These are phyloP conservation scores for Aspidoscelis tigris DNA, from an alignment of 2,113 vertebrate genomes.

Conservation along the genomic window DNA sequence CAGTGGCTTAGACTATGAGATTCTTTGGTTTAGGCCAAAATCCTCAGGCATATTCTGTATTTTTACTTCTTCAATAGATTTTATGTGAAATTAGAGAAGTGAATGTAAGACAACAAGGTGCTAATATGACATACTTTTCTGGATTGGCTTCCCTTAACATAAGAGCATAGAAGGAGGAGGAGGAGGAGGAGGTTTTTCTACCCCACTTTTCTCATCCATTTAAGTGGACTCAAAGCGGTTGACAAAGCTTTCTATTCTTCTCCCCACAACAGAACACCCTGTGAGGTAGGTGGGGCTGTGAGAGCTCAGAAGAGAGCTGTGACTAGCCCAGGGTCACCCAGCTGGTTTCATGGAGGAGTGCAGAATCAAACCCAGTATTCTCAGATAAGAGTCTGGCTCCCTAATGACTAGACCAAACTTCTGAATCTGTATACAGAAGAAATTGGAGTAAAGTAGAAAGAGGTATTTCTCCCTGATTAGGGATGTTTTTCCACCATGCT, in stretches of 20 bases:
- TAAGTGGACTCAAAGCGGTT: no score
- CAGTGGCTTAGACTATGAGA: neutral
- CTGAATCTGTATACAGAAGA: neutral
- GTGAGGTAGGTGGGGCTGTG: no score
- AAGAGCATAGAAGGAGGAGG: neutral
- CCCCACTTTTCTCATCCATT: no score
- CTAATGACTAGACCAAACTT: neutral
- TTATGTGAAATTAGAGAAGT: neutral
- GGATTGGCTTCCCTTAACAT: neutral
- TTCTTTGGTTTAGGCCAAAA: neutral
- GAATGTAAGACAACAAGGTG: neutral
- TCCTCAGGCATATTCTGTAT: neutral
- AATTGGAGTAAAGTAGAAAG: neutral
- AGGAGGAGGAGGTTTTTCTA: no score
- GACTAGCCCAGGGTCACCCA: no score
- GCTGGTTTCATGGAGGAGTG: no score
- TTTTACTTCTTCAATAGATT: neutral
- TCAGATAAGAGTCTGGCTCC: no score
- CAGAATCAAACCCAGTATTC: no score
- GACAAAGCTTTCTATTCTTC: no score
- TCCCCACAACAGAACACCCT: no score
- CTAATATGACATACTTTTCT: neutral
- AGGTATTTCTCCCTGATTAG: neutral
- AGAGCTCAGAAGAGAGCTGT: no score
- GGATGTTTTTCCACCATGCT: no score